phyloP scores from a whole-genome alignment of 1,140 invertebrate species.

The Tetraneura akinire region DNA sequence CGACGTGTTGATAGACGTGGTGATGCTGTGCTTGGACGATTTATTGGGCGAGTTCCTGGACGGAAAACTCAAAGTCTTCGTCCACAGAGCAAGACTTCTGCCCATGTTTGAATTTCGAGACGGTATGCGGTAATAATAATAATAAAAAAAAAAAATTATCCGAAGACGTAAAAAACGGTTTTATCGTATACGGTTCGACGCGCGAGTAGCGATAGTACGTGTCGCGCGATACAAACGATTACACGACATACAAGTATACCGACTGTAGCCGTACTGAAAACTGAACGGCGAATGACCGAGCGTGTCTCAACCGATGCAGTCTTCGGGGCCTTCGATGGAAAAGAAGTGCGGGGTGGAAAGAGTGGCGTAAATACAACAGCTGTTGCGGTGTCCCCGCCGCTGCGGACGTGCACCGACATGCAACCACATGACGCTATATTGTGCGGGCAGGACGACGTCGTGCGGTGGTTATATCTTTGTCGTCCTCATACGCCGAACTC shows the following conservation, averaged over 20 bases:
- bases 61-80: slow-evolving; percentile 83
- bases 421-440: slow-evolving; percentile 1
- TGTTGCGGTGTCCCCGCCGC: slow-evolving; percentile 30
- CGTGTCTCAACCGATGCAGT: too few relatives aligned
- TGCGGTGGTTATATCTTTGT: too few relatives aligned
- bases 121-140: too few relatives aligned
- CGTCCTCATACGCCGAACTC: too few relatives aligned
- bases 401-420: slow-evolving; percentile 27
- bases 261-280: not conserved
- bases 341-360: not conserved
- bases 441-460: too few relatives aligned
- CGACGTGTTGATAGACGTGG: slow-evolving; percentile 49
- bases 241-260: not conserved
- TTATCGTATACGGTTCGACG: not conserved
- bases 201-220: not conserved
- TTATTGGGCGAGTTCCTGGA: slow-evolving; percentile 75
- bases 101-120: slow-evolving; percentile 65
- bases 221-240: not conserved
- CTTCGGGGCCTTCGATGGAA: not conserved
- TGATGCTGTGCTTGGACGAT: slow-evolving; percentile 53
- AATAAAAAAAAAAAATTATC: too few relatives aligned
- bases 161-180: too few relatives aligned
- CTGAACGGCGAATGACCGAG: not conserved
- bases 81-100: slow-evolving; percentile 81
- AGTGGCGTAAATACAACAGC: not conserved